phyloP scores from a whole-genome alignment of 2,113 vertebrate genomes.

The Litocranius walleri region DNA sequence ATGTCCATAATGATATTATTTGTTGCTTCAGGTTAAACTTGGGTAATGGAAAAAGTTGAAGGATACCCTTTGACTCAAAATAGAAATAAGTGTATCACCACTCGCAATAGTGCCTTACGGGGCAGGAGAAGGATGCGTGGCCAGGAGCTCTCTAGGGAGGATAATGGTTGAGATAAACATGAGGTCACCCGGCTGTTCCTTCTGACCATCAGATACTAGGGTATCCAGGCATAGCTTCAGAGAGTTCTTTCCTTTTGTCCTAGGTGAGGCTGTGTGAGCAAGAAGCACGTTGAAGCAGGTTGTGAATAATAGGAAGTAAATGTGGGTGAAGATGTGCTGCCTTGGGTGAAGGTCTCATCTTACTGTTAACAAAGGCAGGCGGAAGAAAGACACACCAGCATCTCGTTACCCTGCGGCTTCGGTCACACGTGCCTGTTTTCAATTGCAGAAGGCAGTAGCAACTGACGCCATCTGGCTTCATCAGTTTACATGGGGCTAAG shows the following conservation, averaged over 20 bases:
- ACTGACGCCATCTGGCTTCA: neutral
- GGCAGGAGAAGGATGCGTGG: fast-evolving
- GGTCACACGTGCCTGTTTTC: neutral
- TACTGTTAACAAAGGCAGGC: neutral
- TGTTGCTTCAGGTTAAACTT: neutral
- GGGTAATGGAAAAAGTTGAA: neutral
- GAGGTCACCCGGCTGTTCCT: neutral
- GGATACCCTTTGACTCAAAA: neutral
- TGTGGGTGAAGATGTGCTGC: neutral
- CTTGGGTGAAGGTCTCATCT: neutral
- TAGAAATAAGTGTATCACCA: neutral
- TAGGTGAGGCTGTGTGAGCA: neutral
- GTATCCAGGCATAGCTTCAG: neutral
- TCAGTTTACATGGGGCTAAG: neutral
- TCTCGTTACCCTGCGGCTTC: neutral
- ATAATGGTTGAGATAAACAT: neutral
- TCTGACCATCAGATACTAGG: neutral
- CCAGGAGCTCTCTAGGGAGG: neutral
- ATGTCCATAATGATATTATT: neutral
- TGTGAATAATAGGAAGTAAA: neutral
- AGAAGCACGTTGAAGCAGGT: neutral
- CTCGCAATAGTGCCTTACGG: fast-evolving
- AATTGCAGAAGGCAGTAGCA: neutral
- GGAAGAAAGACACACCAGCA: neutral
- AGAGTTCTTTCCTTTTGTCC: neutral